phyloP scores from a whole-genome alignment of 2,113 vertebrate genomes.

The Odocoileus hemionus region DNA sequence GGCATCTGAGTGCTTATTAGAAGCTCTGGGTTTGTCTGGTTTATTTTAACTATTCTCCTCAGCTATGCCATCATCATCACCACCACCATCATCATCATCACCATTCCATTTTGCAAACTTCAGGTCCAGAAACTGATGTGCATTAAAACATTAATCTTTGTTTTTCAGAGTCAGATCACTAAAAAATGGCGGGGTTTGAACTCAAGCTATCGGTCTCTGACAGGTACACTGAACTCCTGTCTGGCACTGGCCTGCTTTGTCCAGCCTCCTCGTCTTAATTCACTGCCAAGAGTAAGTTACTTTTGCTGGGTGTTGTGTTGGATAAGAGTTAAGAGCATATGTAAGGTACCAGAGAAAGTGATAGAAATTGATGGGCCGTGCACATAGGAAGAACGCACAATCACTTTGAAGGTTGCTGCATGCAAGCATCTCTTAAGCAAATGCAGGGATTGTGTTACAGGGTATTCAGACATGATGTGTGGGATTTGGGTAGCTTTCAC shows the following conservation, averaged over 20 bases:
- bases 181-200: background rate
- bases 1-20: background rate
- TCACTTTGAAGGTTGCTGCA: background rate
- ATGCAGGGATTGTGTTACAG: no score
- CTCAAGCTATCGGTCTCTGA: background rate
- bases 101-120: background rate
- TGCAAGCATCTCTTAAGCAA: background rate
- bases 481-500: background rate
- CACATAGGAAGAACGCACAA: background rate
- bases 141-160: background rate
- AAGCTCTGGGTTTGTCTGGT: background rate
- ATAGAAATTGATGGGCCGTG: background rate
- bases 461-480: background rate
- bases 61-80: background rate
- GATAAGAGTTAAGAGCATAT: background rate
- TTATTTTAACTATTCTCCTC: background rate
- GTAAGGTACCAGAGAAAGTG: background rate
- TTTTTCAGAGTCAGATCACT: background rate
- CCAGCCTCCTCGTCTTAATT: background rate
- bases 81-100: background rate
- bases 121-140: background rate
- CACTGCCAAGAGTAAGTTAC: background rate
- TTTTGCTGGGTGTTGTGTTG: background rate
- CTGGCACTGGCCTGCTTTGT: background rate
- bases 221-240: background rate